Evolutionary conservation across 2,888 invertebrate species (phyloP), one percentile per base, ranked within the genome.

Genomic region (Sarcophaga carnaria): DNA sequence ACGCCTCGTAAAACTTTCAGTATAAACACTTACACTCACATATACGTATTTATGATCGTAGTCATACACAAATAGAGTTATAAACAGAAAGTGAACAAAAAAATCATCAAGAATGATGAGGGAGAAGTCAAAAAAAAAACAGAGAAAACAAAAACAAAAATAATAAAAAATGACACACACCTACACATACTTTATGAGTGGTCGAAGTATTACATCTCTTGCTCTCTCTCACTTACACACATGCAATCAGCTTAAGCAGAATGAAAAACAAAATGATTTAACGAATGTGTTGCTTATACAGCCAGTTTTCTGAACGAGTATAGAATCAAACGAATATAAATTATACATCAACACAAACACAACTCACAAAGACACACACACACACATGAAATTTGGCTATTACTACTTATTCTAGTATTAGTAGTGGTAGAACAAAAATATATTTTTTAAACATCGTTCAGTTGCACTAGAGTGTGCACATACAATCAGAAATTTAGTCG

Each of bases 1-100:
- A 88, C 88, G 88, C 87, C 85, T 88, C 88, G 85, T 87, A 88
- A 87, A 88, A 88, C 79, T 86, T 81, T 80, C 88, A 84, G 81
- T 77, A 80, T 78, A 86, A 86, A 59, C 14, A 70, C n/a, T 64
- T 1, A 72, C 54, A 54, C 37, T 76, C 63, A 69, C 5, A 69
- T 67, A 49, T 22, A 25, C 67, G 47, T 37, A 22, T n/a, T 14
- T 54, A 54, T 17, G 17, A 17, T 14, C 4, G 17, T 17, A 54
- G 54, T 54, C 17, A 20, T n/a, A 54, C n/a, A 54, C 54, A 54
- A 54, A 54, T 54, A 54, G 37, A 37, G 37, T 37, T 37, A 10
- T 37, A 37, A 37, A 37, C 37, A 37, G 37, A 37, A 10, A 37
- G 37, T 37, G 37, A 37, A 37, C 37, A 37, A 37, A 37, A 27